These are phyloP conservation scores for Coelopa pilipes DNA, from an alignment of 2,888 invertebrate species.

Conservation along the genomic window DNA sequence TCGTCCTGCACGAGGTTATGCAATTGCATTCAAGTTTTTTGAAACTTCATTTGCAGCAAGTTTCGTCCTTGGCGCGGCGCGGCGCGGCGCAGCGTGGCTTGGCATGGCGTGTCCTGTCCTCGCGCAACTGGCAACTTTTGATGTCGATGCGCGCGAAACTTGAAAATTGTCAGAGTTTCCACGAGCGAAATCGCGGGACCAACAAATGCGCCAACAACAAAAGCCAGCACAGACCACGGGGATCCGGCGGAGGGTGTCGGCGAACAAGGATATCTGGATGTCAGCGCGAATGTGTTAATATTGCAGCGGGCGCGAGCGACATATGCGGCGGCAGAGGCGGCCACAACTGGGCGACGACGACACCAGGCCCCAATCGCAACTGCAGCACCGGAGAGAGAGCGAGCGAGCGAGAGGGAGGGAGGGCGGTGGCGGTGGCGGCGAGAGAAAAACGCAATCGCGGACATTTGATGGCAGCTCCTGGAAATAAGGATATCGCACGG, in stretches of 20 bases:
- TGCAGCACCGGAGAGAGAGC: not conserved
- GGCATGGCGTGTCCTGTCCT: too few species aligned
- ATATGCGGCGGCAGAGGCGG: constrained; percentile 12
- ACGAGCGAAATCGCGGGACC: not conserved
- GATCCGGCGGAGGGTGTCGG: too few species aligned
- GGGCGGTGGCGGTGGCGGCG: too few species aligned
- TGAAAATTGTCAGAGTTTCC: constrained; percentile 23
- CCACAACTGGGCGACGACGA: not conserved
- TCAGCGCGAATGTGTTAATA: constrained; percentile 35
- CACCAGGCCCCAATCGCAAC: not conserved
- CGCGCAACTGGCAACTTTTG: constrained; percentile 10
- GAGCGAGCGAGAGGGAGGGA: too few species aligned
- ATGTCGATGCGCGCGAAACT: constrained; percentile 20
- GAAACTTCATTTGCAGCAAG: constrained; percentile 4
- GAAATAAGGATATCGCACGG: constrained; percentile 11
- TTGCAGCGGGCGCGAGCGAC: constrained; percentile 19
- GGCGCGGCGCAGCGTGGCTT: not conserved
- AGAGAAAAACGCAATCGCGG: constrained; percentile 12
- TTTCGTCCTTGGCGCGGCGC: not conserved
- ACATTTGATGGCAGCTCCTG: constrained; percentile 11
- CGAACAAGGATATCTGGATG: constrained; percentile 15
- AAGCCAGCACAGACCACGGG: not conserved
- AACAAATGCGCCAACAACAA: constrained; percentile 14
- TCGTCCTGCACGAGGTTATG: too few species aligned
- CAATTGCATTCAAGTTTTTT: not conserved